A percentile compares a stretch with the other conserved stretches of the same genome.
Conservation (phyloP, 2,888 invertebrate species). For the Onthophagus sagittarius region DNA sequence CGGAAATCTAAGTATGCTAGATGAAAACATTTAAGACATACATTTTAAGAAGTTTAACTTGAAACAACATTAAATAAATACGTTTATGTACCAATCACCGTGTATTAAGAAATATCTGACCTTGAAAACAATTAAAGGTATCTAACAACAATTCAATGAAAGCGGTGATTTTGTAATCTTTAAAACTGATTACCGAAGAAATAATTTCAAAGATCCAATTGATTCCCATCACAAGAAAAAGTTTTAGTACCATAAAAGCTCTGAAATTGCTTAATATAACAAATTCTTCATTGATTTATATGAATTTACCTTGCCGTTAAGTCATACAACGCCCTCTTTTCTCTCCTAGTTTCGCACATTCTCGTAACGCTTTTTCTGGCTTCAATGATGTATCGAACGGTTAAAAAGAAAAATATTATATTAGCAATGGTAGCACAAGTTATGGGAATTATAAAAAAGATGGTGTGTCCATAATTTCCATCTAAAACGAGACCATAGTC, state of each 20-base stretch:
- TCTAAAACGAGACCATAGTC: neutral
- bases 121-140: constrained; percentile 19
- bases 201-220: constrained; percentile 21
- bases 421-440: neutral
- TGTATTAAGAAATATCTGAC: neutral
- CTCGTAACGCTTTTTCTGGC: neutral
- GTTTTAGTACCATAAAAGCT: constrained; percentile 16
- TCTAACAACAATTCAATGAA: constrained; percentile 15
- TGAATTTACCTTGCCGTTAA: neutral
- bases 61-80: too few relatives aligned
- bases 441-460: neutral
- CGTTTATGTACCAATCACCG: too few relatives aligned
- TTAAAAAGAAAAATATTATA: constrained; percentile 1
- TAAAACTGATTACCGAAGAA: constrained; percentile 13
- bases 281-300: neutral
- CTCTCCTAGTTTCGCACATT: neutral
- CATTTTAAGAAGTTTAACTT: too few relatives aligned
- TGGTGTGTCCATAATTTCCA: constrained; percentile 1
- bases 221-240: constrained; percentile 20
- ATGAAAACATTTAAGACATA: too few relatives aligned
- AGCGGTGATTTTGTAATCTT: constrained; percentile 6
- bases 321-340: neutral
- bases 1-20: too few relatives aligned
- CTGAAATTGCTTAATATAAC: constrained; percentile 4
- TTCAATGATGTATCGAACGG: neutral